A percentile compares a stretch with the other conserved stretches of the same genome.
Evolutionary conservation across 2,113 vertebrate genomes (phyloP).

Genomic region (Oncorhynchus keta): DNA sequence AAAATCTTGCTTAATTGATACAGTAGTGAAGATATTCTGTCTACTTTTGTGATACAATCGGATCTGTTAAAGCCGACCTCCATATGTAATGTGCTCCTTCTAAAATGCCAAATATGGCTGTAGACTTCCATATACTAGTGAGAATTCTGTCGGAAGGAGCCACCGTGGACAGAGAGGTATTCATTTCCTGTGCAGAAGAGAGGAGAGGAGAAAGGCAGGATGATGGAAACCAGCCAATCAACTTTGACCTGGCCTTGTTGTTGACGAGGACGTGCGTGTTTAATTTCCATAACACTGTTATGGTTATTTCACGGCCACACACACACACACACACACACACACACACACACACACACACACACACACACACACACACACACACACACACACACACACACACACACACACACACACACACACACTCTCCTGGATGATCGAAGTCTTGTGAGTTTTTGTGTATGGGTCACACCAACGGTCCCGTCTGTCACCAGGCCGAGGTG

Average conservation of each 20-base stretch:
- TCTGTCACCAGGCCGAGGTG: no score
- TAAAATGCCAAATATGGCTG: neutral
- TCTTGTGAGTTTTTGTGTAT: no score
- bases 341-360: no score
- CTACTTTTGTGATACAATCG: no score
- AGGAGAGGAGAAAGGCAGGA: conserved; percentile 42
- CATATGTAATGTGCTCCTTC: neutral
- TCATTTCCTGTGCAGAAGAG: neutral
- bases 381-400: no score
- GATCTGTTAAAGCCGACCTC: no score
- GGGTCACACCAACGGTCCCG: no score
- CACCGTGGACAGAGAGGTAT: conserved; percentile 15
- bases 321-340: conserved; percentile 13
- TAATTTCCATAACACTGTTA: conserved; percentile 40
- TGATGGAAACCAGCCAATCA: conserved; percentile 57
- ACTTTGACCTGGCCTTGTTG: conserved; percentile 61
- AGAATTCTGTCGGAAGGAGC: neutral
- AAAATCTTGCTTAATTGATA: no score
- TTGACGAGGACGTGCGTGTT: conserved; percentile 43
- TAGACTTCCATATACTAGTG: neutral
- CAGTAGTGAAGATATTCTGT: no score
- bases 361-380: no score
- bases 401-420: no score
- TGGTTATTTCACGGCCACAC: conserved; percentile 4
- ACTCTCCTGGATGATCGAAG: neutral